Conservation (phyloP, 2,888 invertebrate genomes). For the Subacronicta megacephala region DNA sequence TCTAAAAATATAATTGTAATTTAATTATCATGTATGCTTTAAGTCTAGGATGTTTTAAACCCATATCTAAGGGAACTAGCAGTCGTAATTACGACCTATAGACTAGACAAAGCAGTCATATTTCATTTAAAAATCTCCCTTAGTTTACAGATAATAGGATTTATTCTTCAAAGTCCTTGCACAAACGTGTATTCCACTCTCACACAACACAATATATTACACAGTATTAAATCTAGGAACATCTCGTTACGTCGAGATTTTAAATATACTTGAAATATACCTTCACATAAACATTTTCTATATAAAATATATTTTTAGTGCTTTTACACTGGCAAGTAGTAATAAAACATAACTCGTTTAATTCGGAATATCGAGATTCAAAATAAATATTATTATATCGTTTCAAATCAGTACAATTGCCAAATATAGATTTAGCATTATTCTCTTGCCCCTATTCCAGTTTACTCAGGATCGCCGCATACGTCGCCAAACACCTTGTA, state of each 20-base stretch:
- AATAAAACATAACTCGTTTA: not conserved
- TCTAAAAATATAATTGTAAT: conserved; percentile 20
- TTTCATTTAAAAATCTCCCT: conserved; percentile 11
- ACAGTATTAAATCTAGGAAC: conserved; percentile 49
- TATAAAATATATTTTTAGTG: conserved; percentile 53
- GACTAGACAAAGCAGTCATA: not conserved
- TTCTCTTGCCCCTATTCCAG: too few species aligned
- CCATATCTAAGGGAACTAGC: too few species aligned
- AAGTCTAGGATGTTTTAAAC: too few species aligned
- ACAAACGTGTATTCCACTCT: conserved; percentile 27
- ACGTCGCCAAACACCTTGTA: too few species aligned
- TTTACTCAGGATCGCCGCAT: too few species aligned
- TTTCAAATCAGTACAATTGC: too few species aligned
- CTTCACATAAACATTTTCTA: conserved; percentile 38
- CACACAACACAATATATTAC: conserved; percentile 38
- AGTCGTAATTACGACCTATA: too few species aligned
- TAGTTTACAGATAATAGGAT: conserved; percentile 6
- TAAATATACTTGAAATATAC: conserved; percentile 48
- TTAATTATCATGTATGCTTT: too few species aligned
- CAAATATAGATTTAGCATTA: too few species aligned
- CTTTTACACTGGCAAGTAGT: conserved; percentile 38
- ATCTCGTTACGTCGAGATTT: conserved; percentile 24
- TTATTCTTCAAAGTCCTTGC: conserved; percentile 10
- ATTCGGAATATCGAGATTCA: conserved; percentile 25
- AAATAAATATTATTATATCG: not conserved